Conservation (phyloP, 2,113 vertebrate genomes). For the Sander lucioperca region DNA sequence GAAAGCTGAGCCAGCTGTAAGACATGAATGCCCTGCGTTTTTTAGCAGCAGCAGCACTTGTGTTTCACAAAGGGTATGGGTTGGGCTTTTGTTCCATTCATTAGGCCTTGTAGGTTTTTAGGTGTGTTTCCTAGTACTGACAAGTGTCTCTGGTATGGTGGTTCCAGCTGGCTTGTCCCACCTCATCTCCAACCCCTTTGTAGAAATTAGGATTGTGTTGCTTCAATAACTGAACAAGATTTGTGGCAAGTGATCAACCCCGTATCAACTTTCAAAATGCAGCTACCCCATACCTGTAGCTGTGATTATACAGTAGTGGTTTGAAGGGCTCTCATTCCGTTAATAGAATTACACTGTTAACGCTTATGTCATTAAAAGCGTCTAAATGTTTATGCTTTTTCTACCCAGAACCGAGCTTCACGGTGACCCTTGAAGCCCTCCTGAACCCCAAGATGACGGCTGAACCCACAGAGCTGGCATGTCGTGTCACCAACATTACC, state of each 20-base stretch:
- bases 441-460: slow-evolving; percentile 84
- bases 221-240: background rate
- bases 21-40: background rate
- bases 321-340: background rate
- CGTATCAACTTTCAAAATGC: too few relatives aligned
- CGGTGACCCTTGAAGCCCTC: slow-evolving; percentile 83
- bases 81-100: background rate
- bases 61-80: background rate
- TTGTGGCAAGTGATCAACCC: too few relatives aligned
- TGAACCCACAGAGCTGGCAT: slow-evolving; percentile 90
- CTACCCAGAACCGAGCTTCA: slow-evolving; percentile 86
- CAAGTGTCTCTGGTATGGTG: background rate
- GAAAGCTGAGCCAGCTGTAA: background rate
- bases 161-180: background rate
- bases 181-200: background rate
- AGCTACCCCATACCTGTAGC: too few relatives aligned
- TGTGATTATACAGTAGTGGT: too few relatives aligned
- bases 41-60: background rate
- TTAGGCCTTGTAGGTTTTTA: background rate
- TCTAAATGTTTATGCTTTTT: background rate
- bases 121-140: background rate
- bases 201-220: background rate
- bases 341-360: background rate
- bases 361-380: background rate
- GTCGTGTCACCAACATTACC: slow-evolving; percentile 83